Conservation (phyloP, 2,888 invertebrate species). For the Cynaeus angustus region DNA sequence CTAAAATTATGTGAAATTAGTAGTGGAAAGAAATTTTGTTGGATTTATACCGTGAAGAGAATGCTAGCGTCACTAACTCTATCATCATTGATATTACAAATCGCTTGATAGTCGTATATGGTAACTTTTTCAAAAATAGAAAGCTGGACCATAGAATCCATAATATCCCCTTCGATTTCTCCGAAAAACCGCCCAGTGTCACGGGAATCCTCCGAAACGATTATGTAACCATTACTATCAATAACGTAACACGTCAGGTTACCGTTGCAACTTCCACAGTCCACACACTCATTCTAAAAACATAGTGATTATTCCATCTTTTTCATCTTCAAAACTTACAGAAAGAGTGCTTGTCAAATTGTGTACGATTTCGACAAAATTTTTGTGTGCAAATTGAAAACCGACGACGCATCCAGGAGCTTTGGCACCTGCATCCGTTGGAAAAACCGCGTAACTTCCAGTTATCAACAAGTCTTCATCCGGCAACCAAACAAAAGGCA, state of each 20-base stretch:
- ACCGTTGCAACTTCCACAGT: conserved; percentile 77
- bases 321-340: conserved; percentile 59
- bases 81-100: conserved; percentile 76
- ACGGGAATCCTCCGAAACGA: conserved; percentile 80
- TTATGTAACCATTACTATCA: conserved; percentile 92
- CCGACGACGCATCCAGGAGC: conserved; percentile 94
- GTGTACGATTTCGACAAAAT: conserved; percentile 81
- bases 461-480: conserved; percentile 80
- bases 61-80: conserved; percentile 61
- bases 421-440: conserved; percentile 82
- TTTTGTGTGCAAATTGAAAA: conserved; percentile 85
- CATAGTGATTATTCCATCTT: background rate
- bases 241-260: conserved; percentile 89
- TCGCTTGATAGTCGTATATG: conserved; percentile 90
- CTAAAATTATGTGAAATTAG: conserved; percentile 14
- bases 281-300: conserved; percentile 70
- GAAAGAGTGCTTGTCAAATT: conserved; percentile 77
- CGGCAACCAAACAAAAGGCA: conserved; percentile 75
- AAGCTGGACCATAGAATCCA: conserved; percentile 83
- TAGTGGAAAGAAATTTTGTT: background rate
- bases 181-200: conserved; percentile 92
- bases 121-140: conserved; percentile 83
- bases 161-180: conserved; percentile 83
- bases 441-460: conserved; percentile 89
- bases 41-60: conserved; percentile 64